Base-by-base conservation (phyloP, 2,888 invertebrate species). In the Standfussiana lucernea region DNA sequence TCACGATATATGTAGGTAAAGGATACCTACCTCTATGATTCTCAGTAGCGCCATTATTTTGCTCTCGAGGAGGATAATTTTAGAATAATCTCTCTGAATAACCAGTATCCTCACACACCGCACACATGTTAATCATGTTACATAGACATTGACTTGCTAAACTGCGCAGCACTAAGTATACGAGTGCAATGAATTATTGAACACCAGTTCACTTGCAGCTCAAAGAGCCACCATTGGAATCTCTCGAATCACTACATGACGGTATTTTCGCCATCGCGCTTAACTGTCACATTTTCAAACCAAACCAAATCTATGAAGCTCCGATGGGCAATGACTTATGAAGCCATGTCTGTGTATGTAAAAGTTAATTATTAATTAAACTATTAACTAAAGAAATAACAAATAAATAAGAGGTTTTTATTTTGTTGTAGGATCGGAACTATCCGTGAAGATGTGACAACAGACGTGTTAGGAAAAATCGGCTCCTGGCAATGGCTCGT, bases 401-500 rank as follows among this genome's bases (percentile, higher is more conserved):
- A 13, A 50, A 56, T 18, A 32, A 66, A 70, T 64, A 37, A 65
- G 28, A 66, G 8, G 21, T 15, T 53, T 74, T 56, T n/a, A n/a
- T 2, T 75, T 77, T 78, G 75, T 95, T 93, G 42, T 88, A 96
- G 96, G 87, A 95, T 96, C 75, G 96, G 96, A 56, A 94, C 95
- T 4, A 91, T 96, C 42, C 91, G 95, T 80, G 96, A 96, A 89
- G 96, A 96, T 87, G 95, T 96, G n/a, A 95, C 95, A 24, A 93
- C 95, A 1, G 95, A 96, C 69, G 94, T 96, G 11, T 84, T 96
- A 40, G 96, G 96, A 13, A 91, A 90, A 62, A 95, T 96, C 35
- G 96, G 96, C 1, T 81, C 91, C 2, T 96, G 96, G 96, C 96
- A 96, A 88, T 96, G 95, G 94, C 85, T 96, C 59, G 93, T 96